These are phyloP conservation scores for Nycteola revayana DNA, from an alignment of 2,888 invertebrate species.

Conservation along the genomic window DNA sequence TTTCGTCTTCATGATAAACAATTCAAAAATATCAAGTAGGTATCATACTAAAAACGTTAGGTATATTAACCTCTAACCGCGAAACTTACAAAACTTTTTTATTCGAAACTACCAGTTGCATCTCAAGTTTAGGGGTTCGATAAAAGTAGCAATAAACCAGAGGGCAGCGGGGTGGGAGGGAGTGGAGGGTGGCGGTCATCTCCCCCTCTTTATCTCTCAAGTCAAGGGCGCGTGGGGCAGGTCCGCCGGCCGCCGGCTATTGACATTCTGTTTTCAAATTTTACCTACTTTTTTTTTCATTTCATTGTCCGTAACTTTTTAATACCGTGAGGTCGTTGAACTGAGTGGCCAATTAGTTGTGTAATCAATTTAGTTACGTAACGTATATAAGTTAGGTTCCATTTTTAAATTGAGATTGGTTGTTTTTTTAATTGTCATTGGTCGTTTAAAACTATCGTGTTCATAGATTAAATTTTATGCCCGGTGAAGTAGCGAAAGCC, in stretches of 20 bases:
- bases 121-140: slow-evolving; percentile 55
- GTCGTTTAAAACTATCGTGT: too few species aligned
- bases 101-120: slow-evolving; percentile 53
- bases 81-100: slow-evolving; percentile 25
- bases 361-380: slow-evolving; percentile 43
- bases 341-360: slow-evolving; percentile 62
- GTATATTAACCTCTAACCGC: slow-evolving; percentile 15
- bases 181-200: slow-evolving; percentile 66
- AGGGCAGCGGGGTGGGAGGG: slow-evolving; percentile 43
- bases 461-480: too few species aligned
- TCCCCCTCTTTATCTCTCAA: slow-evolving; percentile 78
- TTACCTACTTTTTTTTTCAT: slow-evolving; percentile 78
- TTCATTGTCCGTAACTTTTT: slow-evolving; percentile 80
- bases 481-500: too few species aligned
- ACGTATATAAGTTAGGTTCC: slow-evolving; percentile 9
- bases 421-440: slow-evolving; percentile 33
- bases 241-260: slow-evolving; percentile 79
- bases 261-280: slow-evolving; percentile 81
- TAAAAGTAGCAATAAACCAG: slow-evolving; percentile 68
- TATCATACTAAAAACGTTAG: too few species aligned
- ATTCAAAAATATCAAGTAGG: too few species aligned
- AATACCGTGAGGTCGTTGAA: slow-evolving; percentile 70
- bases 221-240: slow-evolving; percentile 81
- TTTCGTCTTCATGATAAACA: too few species aligned
- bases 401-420: slow-evolving; percentile 41